phyloP scores from a whole-genome alignment of 2,888 invertebrate genomes.

The Nesidiocoris tenuis region DNA sequence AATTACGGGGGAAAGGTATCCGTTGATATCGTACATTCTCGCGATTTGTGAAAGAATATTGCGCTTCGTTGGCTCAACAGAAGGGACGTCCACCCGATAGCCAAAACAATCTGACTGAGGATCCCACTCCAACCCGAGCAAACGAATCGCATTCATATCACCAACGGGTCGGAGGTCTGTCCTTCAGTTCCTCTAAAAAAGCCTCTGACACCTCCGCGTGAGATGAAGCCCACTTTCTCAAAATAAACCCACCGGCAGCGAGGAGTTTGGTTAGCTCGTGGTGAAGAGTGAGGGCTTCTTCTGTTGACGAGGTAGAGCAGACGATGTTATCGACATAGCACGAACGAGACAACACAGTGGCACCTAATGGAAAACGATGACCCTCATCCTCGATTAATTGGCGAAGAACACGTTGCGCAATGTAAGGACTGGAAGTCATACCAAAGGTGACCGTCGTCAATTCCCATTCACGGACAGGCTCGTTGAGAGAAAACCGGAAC shows the following conservation, averaged over 20 bases:
- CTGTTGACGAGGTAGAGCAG: constrained; percentile 43
- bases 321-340: constrained; percentile 51
- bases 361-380: constrained; percentile 44
- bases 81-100: constrained; percentile 10
- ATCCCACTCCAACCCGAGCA: constrained; percentile 45
- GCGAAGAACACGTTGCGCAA: constrained; percentile 47
- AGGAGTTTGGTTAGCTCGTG: constrained; percentile 45
- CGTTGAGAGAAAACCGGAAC: constrained; percentile 46
- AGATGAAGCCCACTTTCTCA: no score
- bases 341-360: constrained; percentile 39
- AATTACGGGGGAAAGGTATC: constrained; percentile 41
- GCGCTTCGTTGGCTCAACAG: constrained; percentile 41
- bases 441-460: constrained; percentile 50
- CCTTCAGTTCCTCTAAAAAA: neutral
- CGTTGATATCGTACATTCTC: constrained; percentile 46
- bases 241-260: constrained; percentile 44
- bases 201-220: no score
- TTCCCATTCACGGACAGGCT: constrained; percentile 47
- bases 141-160: no score
- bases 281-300: constrained; percentile 47
- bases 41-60: constrained; percentile 46
- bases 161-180: no score
- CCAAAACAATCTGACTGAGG: constrained; percentile 37
- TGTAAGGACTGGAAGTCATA: constrained; percentile 48
- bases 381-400: constrained; percentile 47